A percentile compares a stretch with the other conserved stretches of the same genome.
These are phyloP conservation scores for Clistopyga incitator DNA, from an alignment of 2,888 invertebrate species.

Conservation along the genomic window DNA sequence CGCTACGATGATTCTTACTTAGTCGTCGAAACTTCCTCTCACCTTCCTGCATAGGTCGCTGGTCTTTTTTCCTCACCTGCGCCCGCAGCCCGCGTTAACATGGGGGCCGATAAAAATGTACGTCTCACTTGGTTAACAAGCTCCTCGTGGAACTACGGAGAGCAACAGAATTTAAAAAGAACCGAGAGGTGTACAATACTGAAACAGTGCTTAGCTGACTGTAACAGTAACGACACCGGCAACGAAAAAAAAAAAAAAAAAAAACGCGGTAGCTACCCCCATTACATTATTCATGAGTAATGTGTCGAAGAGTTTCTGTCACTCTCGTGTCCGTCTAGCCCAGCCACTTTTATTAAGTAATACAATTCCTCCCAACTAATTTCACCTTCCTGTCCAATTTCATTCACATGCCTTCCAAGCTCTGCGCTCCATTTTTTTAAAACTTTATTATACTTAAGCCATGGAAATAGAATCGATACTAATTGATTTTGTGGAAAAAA, in stretches of 20 bases:
- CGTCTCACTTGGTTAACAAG: slow-evolving; percentile 65
- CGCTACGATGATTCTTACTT: neutral
- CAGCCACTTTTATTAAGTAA: slow-evolving; percentile 40
- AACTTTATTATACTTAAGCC: too few relatives aligned
- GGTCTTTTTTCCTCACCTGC: slow-evolving; percentile 80
- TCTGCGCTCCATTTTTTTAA: too few relatives aligned
- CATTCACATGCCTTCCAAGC: slow-evolving; percentile 4
- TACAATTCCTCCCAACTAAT: neutral
- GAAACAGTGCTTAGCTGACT: slow-evolving; percentile 11
- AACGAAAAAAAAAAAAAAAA: slow-evolving; percentile 52
- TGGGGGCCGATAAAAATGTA: slow-evolving; percentile 80
- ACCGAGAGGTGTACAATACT: slow-evolving; percentile 35
- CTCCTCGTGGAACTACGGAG: slow-evolving; percentile 54
- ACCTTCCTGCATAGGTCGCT: slow-evolving; percentile 13
- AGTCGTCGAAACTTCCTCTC: slow-evolving; percentile 20
- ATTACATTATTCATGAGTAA: slow-evolving; percentile 80
- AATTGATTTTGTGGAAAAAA: too few relatives aligned
- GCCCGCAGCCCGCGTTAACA: slow-evolving; percentile 79
- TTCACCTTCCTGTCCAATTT: slow-evolving; percentile 7
- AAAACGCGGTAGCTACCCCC: slow-evolving; percentile 72
- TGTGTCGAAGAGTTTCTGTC: slow-evolving; percentile 48
- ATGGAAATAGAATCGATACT: too few relatives aligned
- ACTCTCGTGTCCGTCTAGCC: slow-evolving; percentile 51
- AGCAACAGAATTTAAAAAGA: slow-evolving; percentile 36
- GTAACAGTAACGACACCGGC: slow-evolving; percentile 54